These are phyloP conservation scores for Cebidichthys violaceus DNA, from an alignment of 2,113 vertebrate species.

Conservation along the genomic window DNA sequence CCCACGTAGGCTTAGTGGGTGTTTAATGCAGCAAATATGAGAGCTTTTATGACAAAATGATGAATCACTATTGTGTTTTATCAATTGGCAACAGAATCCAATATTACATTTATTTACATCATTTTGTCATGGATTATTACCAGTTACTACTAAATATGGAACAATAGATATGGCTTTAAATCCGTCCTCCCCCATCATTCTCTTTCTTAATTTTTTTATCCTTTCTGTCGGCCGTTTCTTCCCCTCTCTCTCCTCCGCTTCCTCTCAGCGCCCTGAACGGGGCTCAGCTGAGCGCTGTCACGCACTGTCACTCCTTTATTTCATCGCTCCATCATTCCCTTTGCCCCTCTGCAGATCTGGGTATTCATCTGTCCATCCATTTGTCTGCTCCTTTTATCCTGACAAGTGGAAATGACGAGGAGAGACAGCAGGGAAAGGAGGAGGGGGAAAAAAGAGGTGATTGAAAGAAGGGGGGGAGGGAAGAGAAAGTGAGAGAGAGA, in stretches of 20 bases:
- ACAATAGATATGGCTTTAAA: background rate
- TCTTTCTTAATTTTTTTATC: slow-evolving; percentile 7
- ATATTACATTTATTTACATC: slow-evolving; percentile 22
- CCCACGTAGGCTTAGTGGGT: slow-evolving; percentile 20
- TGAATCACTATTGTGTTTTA: slow-evolving; percentile 40
- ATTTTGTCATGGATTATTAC: slow-evolving; percentile 36
- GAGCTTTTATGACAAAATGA: slow-evolving; percentile 14
- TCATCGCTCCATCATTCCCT: slow-evolving; percentile 70
- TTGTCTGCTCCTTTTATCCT: slow-evolving; percentile 74
- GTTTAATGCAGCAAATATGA: slow-evolving; percentile 38
- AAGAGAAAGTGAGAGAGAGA: background rate
- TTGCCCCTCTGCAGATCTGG: slow-evolving; percentile 65
- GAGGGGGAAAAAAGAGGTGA: background rate
- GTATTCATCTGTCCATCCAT: slow-evolving; percentile 73
- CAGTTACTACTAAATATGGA: slow-evolving; percentile 1
- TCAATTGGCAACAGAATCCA: slow-evolving; percentile 20
- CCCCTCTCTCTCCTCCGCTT: slow-evolving; percentile 1
- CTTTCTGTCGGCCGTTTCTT: slow-evolving; percentile 17
- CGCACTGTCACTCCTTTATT: slow-evolving; percentile 73
- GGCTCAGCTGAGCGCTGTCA: slow-evolving; percentile 71
- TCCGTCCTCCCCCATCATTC: slow-evolving; percentile 2
- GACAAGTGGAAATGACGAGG: slow-evolving; percentile 71
- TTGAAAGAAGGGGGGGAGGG: background rate
- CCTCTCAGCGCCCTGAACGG: slow-evolving; percentile 29
- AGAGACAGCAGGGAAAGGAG: slow-evolving; percentile 43